Percentiles rank a stretch among this genome's conserved stretches.
Evolutionary conservation across 2,888 invertebrate genomes (phyloP).

Genomic region (Autographa pulchrina): DNA sequence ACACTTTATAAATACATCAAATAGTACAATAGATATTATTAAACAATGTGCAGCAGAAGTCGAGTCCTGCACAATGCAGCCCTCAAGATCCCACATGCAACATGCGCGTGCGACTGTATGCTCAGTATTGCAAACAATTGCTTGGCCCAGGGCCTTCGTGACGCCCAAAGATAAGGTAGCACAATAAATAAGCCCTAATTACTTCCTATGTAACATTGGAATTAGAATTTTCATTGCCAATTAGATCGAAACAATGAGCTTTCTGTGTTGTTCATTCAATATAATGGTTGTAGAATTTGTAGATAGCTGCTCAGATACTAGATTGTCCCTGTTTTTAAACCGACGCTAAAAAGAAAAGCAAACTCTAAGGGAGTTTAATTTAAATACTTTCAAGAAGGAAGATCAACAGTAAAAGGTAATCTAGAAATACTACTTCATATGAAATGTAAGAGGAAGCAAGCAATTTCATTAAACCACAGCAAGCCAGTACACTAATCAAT

Average conservation of each 20-base stretch:
- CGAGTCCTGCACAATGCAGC: conserved; percentile 47
- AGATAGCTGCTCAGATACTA: conserved; percentile 31
- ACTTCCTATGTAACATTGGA: conserved; percentile 78
- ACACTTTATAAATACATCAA: conserved; percentile 37
- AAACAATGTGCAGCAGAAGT: conserved; percentile 47
- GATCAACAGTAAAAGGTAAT: not conserved
- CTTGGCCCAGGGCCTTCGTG: conserved; percentile 68
- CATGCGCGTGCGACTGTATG: conserved; percentile 52
- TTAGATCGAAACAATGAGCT: conserved; percentile 68
- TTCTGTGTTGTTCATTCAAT: conserved; percentile 55
- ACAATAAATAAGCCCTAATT: conserved; percentile 85
- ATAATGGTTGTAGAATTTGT: conserved; percentile 33
- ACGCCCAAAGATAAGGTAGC: conserved; percentile 80
- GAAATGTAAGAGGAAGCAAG: not conserved
- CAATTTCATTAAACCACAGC: not conserved
- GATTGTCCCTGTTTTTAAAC: not conserved
- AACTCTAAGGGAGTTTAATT: not conserved
- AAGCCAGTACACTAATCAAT: not conserved
- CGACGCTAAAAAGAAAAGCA: conserved; percentile 8
- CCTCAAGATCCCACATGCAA: conserved; percentile 43
- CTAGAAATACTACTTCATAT: not conserved
- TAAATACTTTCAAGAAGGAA: not conserved
- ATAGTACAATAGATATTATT: conserved; percentile 55
- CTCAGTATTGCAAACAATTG: conserved; percentile 67
- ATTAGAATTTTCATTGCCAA: conserved; percentile 72